Base-by-base conservation (phyloP, 2,113 vertebrate genomes). In the Setophaga petechia region DNA sequence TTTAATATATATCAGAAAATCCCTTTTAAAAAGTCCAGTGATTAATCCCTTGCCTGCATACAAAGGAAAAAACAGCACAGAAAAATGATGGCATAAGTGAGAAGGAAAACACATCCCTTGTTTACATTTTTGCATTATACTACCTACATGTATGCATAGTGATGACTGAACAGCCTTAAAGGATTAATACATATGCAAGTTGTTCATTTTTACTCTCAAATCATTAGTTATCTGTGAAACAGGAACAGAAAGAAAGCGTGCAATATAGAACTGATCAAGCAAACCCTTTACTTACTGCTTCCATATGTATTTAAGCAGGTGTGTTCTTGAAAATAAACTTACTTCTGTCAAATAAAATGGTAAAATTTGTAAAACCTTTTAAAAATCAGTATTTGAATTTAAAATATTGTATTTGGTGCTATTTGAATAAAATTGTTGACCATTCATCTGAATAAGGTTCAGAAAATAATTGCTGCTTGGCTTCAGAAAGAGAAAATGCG, bases 131-230 rank as follows among this genome's bases (percentile, higher is more conserved):
- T 63, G 43, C 14, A 49, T 68, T 68, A n/a, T 65, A 19, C 3
- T 73, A 15, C 30, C 10, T 47, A 39, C 12, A 13, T 68, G 41
- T 84, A 66, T 61, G 62, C 74, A 86, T 21, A 94, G 57, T 61
- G 83, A 84, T 91, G 83, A 71, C 81, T 89, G 85, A 96, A 94
- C 74, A 91, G 86, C 65, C 86, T 91, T 86, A 94, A 92, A 95
- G 66, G 54, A 91, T 87, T 78, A 80, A 91, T 93, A 62, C 15
- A 66, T 87, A 94, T 15, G n/a, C 47, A 87, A 90, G 77, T 63
- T 94, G 57, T 52, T 96, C 35, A 68, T 87, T 86, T 72, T 97
- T 94, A 92, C 3, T 17, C 92, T 93, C 72, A 97, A 96, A 95
- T 96, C 49, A 89, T 90, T 87, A 87, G 71, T 59, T 35, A 72